These are phyloP conservation scores for Melanotaenia boesemani DNA, from an alignment of 2,797 vertebrate species.

Conservation along the genomic window DNA sequence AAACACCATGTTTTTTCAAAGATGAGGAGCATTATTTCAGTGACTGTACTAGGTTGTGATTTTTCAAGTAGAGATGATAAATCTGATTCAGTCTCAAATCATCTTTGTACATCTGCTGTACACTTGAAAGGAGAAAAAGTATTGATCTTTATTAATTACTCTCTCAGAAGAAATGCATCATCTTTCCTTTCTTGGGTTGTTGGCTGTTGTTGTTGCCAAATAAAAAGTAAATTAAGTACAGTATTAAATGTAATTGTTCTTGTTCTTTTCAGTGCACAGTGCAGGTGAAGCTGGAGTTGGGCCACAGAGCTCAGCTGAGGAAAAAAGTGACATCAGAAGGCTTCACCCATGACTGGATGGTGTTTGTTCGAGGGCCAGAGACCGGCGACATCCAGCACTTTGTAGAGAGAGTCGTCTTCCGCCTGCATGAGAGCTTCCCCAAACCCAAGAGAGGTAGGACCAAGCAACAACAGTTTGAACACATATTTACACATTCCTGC, in stretches of 20 bases:
- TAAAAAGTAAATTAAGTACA: neutral
- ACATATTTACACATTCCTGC: neutral
- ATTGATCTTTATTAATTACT: neutral
- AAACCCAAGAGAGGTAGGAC: conserved; percentile 93
- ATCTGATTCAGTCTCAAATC: no score
- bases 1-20: no score
- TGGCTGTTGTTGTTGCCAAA: no score
- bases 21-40: no score
- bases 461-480: neutral
- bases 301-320: conserved; percentile 94
- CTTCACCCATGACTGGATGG: conserved; percentile 99
- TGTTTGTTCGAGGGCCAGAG: conserved; percentile 96
- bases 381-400: conserved; percentile 98
- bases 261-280: conserved; percentile 90
- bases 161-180: neutral
- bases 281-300: conserved; percentile 98
- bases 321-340: conserved; percentile 97
- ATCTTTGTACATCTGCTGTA: no score
- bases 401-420: conserved; percentile 97
- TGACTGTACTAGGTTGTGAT: no score
- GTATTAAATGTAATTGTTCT: neutral
- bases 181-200: neutral
- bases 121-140: no score
- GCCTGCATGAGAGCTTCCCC: conserved; percentile 97
- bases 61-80: no score